Conservation (phyloP, 2,888 invertebrate genomes). For the Scaptomyza tumidula region DNA sequence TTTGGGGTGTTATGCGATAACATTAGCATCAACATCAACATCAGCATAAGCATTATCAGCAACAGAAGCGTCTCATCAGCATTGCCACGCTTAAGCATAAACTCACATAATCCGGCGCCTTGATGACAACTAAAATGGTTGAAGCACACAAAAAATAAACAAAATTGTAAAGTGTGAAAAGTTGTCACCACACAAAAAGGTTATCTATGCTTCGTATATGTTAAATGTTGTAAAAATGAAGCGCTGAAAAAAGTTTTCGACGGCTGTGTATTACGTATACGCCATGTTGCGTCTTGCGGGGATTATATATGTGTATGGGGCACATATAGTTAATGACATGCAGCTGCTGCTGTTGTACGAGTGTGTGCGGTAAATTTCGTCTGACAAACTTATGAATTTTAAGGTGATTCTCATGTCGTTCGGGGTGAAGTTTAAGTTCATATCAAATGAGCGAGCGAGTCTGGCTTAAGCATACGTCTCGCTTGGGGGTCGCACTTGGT, state of each 20-base stretch:
- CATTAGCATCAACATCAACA: constrained; percentile 46
- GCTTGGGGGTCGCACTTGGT: constrained; percentile 8
- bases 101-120: constrained; percentile 71
- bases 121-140: constrained; percentile 64
- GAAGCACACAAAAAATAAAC: neutral
- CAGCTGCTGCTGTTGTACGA: constrained; percentile 59
- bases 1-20: constrained; percentile 12
- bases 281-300: constrained; percentile 48
- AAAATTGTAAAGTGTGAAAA: constrained; percentile 58
- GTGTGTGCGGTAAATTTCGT: constrained; percentile 12
- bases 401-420: constrained; percentile 70
- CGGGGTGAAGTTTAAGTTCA: constrained; percentile 36
- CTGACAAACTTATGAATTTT: constrained; percentile 76
- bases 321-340: constrained; percentile 73
- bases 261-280: constrained; percentile 59
- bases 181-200: constrained; percentile 28
- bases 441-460: constrained; percentile 19
- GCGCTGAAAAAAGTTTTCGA: constrained; percentile 63
- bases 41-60: constrained; percentile 45
- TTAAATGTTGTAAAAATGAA: constrained; percentile 73
- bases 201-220: constrained; percentile 9
- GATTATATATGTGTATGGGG: constrained; percentile 41
- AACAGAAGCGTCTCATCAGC: constrained; percentile 36
- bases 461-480: constrained; percentile 17
- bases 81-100: constrained; percentile 65